Conservation (phyloP, 35 echinoderm and acorn worm species). For the Amphiura filiformis region DNA sequence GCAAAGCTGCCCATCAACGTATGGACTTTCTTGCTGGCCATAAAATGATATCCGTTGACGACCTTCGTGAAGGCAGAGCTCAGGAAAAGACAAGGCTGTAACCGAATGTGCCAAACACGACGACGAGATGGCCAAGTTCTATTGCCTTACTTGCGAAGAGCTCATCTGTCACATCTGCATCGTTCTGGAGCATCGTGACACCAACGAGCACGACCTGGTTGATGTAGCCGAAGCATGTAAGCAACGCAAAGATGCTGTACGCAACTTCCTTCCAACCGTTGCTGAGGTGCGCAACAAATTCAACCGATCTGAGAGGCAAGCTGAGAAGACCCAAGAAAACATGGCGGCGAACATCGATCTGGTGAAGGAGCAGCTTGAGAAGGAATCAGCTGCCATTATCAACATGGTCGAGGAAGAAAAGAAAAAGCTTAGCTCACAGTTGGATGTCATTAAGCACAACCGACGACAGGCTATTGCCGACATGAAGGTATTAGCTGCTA, state of each 20-base stretch:
- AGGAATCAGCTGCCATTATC: not conserved
- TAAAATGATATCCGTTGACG: not conserved
- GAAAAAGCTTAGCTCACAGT: not conserved
- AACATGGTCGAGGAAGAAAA: not conserved
- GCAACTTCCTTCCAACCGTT: not conserved
- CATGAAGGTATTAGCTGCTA: not conserved
- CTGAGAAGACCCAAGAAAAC: not conserved
- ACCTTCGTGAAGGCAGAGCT: not conserved
- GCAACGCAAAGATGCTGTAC: not conserved
- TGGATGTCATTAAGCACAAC: not conserved
- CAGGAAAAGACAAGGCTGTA: not conserved
- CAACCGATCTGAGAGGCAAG: not conserved
- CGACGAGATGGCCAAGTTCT: not conserved
- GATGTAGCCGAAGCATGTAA: not conserved
- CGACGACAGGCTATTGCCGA: not conserved
- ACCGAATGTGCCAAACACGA: slow-evolving; percentile 1
- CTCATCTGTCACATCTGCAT: not conserved
- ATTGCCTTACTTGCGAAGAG: not conserved
- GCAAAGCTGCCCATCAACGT: not conserved
- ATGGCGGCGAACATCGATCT: not conserved
- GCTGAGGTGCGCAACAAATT: not conserved
- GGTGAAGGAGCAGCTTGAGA: not conserved
- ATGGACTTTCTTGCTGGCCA: not conserved
- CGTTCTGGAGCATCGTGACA: slow-evolving; percentile 6
- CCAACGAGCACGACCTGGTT: not conserved